phyloP scores from a whole-genome alignment of 1,140 invertebrate species.

The Euura lappo region DNA sequence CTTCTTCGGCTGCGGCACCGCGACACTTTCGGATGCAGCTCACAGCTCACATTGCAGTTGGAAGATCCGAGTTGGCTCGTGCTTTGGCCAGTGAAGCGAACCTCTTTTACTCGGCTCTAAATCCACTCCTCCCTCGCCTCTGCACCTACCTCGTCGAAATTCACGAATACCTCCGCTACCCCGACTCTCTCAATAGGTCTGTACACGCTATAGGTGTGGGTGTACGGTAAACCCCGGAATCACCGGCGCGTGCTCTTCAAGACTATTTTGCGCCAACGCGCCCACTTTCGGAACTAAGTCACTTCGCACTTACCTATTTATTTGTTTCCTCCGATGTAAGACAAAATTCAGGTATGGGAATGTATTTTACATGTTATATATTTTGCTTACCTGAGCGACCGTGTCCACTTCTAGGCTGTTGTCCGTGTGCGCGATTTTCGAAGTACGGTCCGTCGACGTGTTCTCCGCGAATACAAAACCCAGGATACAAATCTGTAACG shows the following conservation, averaged over 20 bases:
- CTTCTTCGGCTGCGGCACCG: neutral
- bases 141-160: neutral
- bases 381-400: constrained; percentile 45
- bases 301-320: no score
- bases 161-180: no score
- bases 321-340: no score
- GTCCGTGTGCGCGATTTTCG: constrained; percentile 41
- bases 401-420: constrained; percentile 41
- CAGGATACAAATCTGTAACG: constrained; percentile 50
- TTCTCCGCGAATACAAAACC: constrained; percentile 51
- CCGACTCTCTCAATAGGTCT: no score
- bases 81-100: neutral
- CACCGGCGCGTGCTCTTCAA: no score
- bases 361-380: no score
- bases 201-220: no score
- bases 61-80: neutral
- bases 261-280: no score
- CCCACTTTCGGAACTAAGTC: no score
- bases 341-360: no score
- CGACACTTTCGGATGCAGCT: neutral
- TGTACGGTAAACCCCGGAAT: no score
- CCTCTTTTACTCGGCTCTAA: neutral
- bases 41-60: neutral
- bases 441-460: constrained; percentile 49
- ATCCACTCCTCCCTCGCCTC: neutral